Evolutionary conservation across 2,113 vertebrate species (phyloP).

Genomic region (Erythrocebus patas): DNA sequence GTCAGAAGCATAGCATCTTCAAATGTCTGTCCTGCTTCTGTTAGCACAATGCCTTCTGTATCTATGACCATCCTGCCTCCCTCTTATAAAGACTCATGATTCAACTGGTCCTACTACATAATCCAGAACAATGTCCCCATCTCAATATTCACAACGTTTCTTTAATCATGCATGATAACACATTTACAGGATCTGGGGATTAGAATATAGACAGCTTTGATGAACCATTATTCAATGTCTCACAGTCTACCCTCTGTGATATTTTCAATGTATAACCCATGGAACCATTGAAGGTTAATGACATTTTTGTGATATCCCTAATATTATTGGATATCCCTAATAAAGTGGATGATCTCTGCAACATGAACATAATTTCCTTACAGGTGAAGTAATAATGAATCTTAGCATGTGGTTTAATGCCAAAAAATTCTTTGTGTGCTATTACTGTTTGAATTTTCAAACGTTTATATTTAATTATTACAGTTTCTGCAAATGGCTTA

Average conservation of each 20-base stretch:
- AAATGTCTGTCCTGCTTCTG: neutral
- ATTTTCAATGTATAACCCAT: neutral
- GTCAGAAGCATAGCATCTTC: neutral
- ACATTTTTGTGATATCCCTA: neutral
- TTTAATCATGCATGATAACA: neutral
- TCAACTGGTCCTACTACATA: neutral
- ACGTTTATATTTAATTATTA: neutral
- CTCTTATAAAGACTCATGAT: neutral
- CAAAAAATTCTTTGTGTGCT: neutral
- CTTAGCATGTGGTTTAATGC: neutral
- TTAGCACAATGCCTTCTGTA: neutral
- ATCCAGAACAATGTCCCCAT: neutral
- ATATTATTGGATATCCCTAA: neutral
- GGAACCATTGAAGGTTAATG: neutral
- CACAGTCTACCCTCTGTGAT: neutral
- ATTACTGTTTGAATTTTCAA: neutral
- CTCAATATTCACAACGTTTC: neutral
- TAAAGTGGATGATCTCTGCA: neutral
- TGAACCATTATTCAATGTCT: neutral
- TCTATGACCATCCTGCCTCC: neutral
- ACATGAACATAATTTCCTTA: neutral
- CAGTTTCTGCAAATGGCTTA: neutral
- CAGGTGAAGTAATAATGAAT: neutral
- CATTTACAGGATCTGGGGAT: neutral
- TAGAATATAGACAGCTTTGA: neutral